Evolutionary conservation across 2,113 vertebrate species (phyloP), one percentile per base, ranked within the genome.

Genomic region (Ammodytes dubius): DNA sequence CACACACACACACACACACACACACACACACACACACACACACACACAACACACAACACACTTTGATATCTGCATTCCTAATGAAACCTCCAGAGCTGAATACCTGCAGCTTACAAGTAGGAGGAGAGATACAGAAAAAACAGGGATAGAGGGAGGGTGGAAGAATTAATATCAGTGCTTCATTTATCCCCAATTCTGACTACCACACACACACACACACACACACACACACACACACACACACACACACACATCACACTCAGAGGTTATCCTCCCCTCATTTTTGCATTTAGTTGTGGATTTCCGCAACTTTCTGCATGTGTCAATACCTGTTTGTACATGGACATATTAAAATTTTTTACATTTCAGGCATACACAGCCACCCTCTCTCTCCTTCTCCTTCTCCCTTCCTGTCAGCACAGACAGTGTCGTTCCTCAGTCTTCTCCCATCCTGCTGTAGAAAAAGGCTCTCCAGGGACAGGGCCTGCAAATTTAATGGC

Each of bases 1-100:
- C 93, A 95, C 95, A 95, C 76, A 65, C 95, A 94, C 95, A 95
- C 92, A 96, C 95, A 96, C 95, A 95, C 93, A 95, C 95, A 94
- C 96, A 96, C 93, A 96, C 96, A 95, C 95, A 94, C 91, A 93
- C 95, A 94, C 95, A 95, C n/a, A n/a, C n/a, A n/a, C n/a, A n/a
- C n/a, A n/a, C n/a, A n/a, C n/a, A n/a, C n/a, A n/a, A n/a, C n/a
- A n/a, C n/a, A n/a, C n/a, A n/a, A n/a, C 95, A 95, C 93, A 95
- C 96, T 96, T 96, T 97, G 95, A 96, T 97, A 96, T 96, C 95
- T 96, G 95, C 96, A 96, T 97, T 95, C 94, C 94, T 96, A 96
- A 97, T 96, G 95, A 97, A 97, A 95, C 95, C 92, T 95, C 95
- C 95, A 92, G 95, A 96, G 95, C 75, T 78, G 78, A 87, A 87